A percentile compares a stretch with the other conserved stretches of the same genome.
These are phyloP conservation scores for Psittacula derbiana DNA, from an alignment of 2,797 vertebrate genomes.

Conservation along the genomic window DNA sequence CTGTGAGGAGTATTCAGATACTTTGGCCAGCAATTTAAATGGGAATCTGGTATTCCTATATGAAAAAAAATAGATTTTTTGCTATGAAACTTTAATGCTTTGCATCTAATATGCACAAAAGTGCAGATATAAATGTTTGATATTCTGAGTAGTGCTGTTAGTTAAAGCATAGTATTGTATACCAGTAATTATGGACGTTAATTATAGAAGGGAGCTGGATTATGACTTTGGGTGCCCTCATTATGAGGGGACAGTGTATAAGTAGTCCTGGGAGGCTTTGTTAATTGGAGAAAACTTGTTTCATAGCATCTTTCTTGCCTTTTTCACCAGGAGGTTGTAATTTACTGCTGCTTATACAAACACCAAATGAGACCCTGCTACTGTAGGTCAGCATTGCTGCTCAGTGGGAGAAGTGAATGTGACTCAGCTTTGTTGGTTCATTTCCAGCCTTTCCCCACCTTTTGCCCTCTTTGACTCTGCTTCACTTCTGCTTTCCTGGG, in stretches of 20 bases:
- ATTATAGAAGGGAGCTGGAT: constrained; percentile 13
- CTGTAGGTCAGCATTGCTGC: neutral
- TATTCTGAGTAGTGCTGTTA: neutral
- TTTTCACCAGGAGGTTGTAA: neutral
- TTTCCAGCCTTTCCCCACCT: neutral
- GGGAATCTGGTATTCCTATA: neutral
- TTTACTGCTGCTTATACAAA: constrained; percentile 9
- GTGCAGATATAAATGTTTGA: neutral
- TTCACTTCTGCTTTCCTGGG: neutral
- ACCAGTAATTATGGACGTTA: neutral
- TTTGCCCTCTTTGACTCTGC: neutral
- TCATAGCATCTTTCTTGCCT: neutral
- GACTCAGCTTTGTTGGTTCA: neutral
- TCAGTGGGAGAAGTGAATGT: neutral
- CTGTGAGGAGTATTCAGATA: neutral
- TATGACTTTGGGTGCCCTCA: constrained; percentile 34
- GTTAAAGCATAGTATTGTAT: neutral
- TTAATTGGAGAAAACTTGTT: constrained; percentile 35
- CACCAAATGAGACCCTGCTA: neutral
- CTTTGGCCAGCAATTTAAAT: neutral
- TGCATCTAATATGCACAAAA: neutral
- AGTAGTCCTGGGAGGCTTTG: constrained; percentile 29
- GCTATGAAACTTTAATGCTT: neutral
- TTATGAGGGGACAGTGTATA: constrained; percentile 20
- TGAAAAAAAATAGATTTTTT: neutral